Percentiles rank a stretch among this genome's conserved stretches.
phyloP scores from a whole-genome alignment of 1,140 invertebrate genomes.

The Atta colombica region DNA sequence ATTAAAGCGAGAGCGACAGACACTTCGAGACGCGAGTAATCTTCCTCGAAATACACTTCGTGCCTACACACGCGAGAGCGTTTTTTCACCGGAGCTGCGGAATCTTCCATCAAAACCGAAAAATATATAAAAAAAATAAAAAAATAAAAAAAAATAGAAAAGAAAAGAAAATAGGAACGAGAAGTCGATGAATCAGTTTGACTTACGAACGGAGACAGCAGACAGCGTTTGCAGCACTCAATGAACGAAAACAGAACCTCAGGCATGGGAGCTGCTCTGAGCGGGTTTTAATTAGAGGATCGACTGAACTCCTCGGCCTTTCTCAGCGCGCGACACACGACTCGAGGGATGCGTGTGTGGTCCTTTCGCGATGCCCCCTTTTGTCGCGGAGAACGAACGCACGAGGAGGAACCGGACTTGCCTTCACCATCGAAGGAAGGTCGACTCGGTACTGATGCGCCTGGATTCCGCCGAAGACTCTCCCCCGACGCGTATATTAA shows the following conservation, averaged over 20 bases:
- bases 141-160: background rate
- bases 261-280: conserved; percentile 31
- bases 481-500: conserved; percentile 73
- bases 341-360: conserved; percentile 44
- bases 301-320: conserved; percentile 25
- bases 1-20: conserved; percentile 17
- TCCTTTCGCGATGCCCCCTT: conserved; percentile 13
- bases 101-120: background rate
- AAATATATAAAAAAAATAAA: background rate
- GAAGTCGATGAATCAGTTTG: background rate
- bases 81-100: background rate
- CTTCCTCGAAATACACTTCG: background rate
- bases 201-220: conserved; percentile 45
- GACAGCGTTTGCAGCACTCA: conserved; percentile 45
- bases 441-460: conserved; percentile 81
- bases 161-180: background rate
- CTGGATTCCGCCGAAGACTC: conserved; percentile 80
- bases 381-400: background rate
- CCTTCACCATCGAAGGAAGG: conserved; percentile 81
- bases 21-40: background rate
- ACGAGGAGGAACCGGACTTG: conserved; percentile 65
- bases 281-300: conserved; percentile 51
- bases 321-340: conserved; percentile 31
- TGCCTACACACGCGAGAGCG: background rate
- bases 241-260: conserved; percentile 49